These are phyloP conservation scores for Coryphaenoides rupestris DNA, from an alignment of 2,113 vertebrate species.

Conservation along the genomic window DNA sequence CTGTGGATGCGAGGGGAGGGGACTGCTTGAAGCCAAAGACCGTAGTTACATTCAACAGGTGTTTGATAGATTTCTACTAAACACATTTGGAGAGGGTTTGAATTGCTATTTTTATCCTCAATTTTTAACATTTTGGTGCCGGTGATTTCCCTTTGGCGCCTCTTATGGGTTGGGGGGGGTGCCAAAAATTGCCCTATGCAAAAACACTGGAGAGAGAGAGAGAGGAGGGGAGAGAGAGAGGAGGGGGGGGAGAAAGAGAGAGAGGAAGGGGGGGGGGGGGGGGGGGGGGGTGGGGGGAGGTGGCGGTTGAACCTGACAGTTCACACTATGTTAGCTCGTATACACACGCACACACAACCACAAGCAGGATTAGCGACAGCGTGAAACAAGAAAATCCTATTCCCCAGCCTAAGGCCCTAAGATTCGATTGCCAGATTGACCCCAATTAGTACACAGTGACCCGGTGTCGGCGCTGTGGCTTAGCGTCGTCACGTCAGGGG, in stretches of 20 bases:
- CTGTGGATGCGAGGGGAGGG: too few species aligned
- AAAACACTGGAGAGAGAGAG: slow-evolving; percentile 4
- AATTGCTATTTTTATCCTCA: too few species aligned
- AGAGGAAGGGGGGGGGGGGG: too few species aligned
- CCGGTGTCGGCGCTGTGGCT: slow-evolving; percentile 20
- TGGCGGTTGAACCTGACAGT: slow-evolving; percentile 50
- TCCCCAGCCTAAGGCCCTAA: slow-evolving; percentile 43
- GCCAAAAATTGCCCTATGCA: too few species aligned
- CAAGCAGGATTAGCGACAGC: slow-evolving; percentile 43
- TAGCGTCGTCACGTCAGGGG: slow-evolving; percentile 10
- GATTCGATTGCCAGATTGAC: slow-evolving; percentile 51
- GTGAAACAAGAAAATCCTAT: slow-evolving; percentile 30
- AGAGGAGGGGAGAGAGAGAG: background rate
- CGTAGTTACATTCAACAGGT: too few species aligned
- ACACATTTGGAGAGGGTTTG: too few species aligned
- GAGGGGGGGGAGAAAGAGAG: background rate
- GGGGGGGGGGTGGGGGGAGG: slow-evolving; percentile 31
- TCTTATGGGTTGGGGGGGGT: slow-evolving; percentile 36
- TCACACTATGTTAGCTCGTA: slow-evolving; percentile 51
- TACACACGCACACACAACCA: slow-evolving; percentile 42
- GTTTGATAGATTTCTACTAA: too few species aligned
- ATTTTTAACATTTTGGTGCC: too few species aligned
- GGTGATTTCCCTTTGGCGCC: too few species aligned
- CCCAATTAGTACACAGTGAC: slow-evolving; percentile 58
- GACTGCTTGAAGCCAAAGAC: too few species aligned